A percentile compares a stretch with the other conserved stretches of the same genome.
Evolutionary conservation across 2,113 vertebrate species (phyloP).

Genomic region (Oncorhynchus keta): DNA sequence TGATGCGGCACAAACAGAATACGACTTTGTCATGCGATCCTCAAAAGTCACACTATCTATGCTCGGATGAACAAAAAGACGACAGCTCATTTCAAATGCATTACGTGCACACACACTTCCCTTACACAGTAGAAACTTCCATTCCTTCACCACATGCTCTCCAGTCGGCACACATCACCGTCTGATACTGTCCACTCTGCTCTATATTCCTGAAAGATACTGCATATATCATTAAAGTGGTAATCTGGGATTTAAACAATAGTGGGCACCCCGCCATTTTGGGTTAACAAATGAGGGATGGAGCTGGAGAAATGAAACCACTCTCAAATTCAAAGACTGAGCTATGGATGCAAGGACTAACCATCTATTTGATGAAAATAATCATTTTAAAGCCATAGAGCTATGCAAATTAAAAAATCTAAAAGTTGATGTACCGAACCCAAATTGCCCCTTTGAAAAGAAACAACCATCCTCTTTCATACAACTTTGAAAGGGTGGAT

Average conservation of each 20-base stretch:
- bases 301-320: too few species aligned
- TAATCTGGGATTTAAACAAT: too few species aligned
- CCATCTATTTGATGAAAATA: background rate
- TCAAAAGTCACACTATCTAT: slow-evolving; percentile 33
- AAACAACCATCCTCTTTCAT: background rate
- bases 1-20: slow-evolving; percentile 19
- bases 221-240: background rate
- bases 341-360: background rate
- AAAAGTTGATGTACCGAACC: too few species aligned
- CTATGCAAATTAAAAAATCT: too few species aligned
- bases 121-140: slow-evolving; percentile 7
- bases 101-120: slow-evolving; percentile 25
- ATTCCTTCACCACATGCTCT: slow-evolving; percentile 23
- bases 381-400: too few species aligned
- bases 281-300: too few species aligned
- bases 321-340: too few species aligned
- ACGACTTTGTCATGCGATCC: slow-evolving; percentile 27
- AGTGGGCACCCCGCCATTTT: too few species aligned
- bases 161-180: slow-evolving; percentile 36
- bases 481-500: background rate
- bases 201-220: slow-evolving; percentile 25
- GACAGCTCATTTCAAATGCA: slow-evolving; percentile 46
- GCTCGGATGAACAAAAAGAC: slow-evolving; percentile 12
- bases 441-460: too few species aligned
- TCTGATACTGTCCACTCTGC: slow-evolving; percentile 26